Percentiles rank a stretch among this genome's conserved stretches.
phyloP scores from a whole-genome alignment of 2,797 vertebrate species.

The Lophius americanus region DNA sequence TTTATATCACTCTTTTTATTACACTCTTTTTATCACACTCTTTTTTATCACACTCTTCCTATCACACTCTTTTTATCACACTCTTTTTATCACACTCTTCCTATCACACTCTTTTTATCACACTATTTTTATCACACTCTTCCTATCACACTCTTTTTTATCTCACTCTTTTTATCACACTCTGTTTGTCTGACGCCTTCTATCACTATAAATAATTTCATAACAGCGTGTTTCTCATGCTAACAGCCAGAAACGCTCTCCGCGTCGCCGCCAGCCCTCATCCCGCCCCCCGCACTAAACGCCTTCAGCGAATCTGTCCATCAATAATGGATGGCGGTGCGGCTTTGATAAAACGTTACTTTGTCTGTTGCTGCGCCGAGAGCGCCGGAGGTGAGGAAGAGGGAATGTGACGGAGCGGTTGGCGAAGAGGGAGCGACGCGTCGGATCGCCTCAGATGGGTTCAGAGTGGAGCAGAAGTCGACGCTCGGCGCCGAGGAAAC shows the following conservation, averaged over 20 bases:
- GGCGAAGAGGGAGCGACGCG: slow-evolving; percentile 28
- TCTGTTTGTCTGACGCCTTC: background rate
- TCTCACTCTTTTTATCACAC: too few relatives aligned
- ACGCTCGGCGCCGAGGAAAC: too few relatives aligned
- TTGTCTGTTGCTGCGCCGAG: slow-evolving; percentile 45
- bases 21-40: too few relatives aligned
- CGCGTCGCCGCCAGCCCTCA: background rate
- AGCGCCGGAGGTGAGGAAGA: slow-evolving; percentile 38
- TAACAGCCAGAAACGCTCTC: slow-evolving; percentile 22
- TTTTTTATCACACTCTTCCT: too few relatives aligned
- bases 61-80: too few relatives aligned
- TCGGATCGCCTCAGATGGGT: slow-evolving; percentile 45
- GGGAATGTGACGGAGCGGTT: slow-evolving; percentile 49
- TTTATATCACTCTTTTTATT: too few relatives aligned
- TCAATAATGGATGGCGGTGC: slow-evolving; percentile 66
- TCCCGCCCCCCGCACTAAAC: slow-evolving; percentile 33
- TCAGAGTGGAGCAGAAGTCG: slow-evolving; percentile 34
- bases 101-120: too few relatives aligned
- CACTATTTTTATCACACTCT: background rate
- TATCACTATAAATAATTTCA: background rate
- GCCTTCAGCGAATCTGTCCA: slow-evolving; percentile 51
- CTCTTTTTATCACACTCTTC: too few relatives aligned
- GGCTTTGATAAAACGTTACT: slow-evolving; percentile 60
- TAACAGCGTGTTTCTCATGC: slow-evolving; percentile 13
- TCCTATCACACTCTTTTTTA: too few relatives aligned